These are phyloP conservation scores for Lordiphosa clarofinis DNA, from an alignment of 1,140 invertebrate genomes.

Conservation along the genomic window DNA sequence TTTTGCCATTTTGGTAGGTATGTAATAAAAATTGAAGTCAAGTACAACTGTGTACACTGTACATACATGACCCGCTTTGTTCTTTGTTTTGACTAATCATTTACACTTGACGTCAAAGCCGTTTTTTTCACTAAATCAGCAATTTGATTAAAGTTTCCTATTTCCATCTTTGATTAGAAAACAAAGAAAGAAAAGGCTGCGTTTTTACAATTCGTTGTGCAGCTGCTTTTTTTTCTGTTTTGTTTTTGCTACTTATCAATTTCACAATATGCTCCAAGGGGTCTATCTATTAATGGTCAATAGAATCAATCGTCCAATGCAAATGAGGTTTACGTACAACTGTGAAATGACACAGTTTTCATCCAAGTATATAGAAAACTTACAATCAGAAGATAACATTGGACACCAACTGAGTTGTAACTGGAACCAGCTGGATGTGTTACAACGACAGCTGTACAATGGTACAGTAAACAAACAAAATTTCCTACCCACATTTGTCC, in stretches of 20 bases:
- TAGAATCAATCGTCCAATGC: neutral
- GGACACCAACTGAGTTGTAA: neutral
- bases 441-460: neutral
- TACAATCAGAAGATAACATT: conserved; percentile 5
- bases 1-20: conserved; percentile 21
- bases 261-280: neutral
- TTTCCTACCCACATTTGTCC: neutral
- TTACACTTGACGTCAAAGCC: conserved; percentile 38
- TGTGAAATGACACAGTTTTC: conserved; percentile 9
- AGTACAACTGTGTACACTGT: neutral
- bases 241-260: conserved; percentile 2
- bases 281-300: conserved; percentile 3
- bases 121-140: conserved; percentile 6
- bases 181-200: conserved; percentile 28
- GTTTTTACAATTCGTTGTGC: conserved; percentile 8
- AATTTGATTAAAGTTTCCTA: conserved; percentile 40
- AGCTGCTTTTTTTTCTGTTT: neutral
- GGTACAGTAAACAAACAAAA: neutral
- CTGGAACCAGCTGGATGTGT: neutral
- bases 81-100: neutral
- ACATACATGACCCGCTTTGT: conserved; percentile 1
- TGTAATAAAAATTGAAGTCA: neutral
- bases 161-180: conserved; percentile 29
- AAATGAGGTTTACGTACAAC: neutral
- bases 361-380: neutral